phyloP scores from a whole-genome alignment of 2,113 vertebrate species.

The Anhinga anhinga region DNA sequence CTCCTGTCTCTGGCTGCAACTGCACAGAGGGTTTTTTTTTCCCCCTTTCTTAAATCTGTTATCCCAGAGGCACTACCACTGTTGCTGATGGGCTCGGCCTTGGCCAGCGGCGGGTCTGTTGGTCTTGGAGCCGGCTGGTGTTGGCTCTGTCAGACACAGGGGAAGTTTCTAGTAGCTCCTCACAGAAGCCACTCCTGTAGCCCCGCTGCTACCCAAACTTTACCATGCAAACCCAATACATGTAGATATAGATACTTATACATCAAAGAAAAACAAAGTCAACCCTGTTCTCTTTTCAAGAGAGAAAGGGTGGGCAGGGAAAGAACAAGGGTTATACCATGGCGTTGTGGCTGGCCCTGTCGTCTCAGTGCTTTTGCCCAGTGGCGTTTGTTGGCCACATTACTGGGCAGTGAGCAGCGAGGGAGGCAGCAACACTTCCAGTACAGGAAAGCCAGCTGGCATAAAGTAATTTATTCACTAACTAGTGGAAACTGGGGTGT shows the following conservation, averaged over 20 bases:
- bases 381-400: background rate
- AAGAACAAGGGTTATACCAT: background rate
- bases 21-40: too few species aligned
- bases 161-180: too few species aligned
- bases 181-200: too few species aligned
- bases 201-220: too few species aligned
- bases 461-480: background rate
- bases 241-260: background rate
- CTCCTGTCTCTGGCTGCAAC: too few species aligned
- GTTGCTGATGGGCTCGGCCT: too few species aligned
- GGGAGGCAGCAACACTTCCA: background rate
- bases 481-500: background rate
- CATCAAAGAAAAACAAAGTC: background rate
- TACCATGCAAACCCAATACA: too few species aligned
- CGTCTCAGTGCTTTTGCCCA: background rate
- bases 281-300: background rate
- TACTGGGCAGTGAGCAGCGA: background rate
- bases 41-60: too few species aligned
- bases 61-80: too few species aligned
- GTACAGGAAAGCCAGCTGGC: background rate
- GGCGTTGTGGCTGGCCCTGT: background rate
- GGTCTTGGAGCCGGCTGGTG: too few species aligned
- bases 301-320: fast-evolving
- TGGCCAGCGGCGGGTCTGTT: too few species aligned
- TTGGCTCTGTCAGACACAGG: too few species aligned